A percentile compares a stretch with the other conserved stretches of the same genome.
Evolutionary conservation across 2,888 invertebrate genomes (phyloP).

Genomic region (Meganola albula): DNA sequence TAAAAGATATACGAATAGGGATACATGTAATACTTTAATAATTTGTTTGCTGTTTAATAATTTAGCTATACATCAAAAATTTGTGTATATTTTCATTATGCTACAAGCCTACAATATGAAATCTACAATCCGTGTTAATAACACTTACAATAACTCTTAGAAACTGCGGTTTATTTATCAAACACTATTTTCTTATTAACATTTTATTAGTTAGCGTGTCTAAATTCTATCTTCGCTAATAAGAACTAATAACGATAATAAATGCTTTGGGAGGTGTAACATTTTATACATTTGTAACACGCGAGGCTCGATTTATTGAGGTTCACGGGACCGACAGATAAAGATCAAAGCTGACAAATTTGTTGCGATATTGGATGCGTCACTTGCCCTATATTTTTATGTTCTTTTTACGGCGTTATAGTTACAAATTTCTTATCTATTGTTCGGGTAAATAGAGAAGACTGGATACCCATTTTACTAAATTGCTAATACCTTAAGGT

Average conservation of each 20-base stretch:
- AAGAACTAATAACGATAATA: conserved; percentile 64
- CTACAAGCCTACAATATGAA: too few relatives aligned
- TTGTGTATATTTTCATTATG: too few relatives aligned
- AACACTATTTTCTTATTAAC: conserved; percentile 54
- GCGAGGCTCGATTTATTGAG: conserved; percentile 46
- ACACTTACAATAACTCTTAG: too few relatives aligned
- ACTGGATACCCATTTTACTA: too few relatives aligned
- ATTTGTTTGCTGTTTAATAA: too few relatives aligned
- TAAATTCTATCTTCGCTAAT: conserved; percentile 55
- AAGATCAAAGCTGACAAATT: conserved; percentile 21
- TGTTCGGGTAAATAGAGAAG: too few relatives aligned
- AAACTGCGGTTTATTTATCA: conserved; percentile 40
- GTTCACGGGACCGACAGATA: conserved; percentile 17
- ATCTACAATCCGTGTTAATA: too few relatives aligned
- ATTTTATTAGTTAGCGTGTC: conserved; percentile 61
- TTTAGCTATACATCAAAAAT: too few relatives aligned
- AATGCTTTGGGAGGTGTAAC: conserved; percentile 61
- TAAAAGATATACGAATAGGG: too few relatives aligned
- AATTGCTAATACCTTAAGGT: too few relatives aligned
- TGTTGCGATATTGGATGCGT: conserved; percentile 10
- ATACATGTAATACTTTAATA: too few relatives aligned
- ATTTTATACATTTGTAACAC: conserved; percentile 65
- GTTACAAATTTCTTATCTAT: too few relatives aligned
- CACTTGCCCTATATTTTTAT: conserved; percentile 1
- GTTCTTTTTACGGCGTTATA: neutral